Evolutionary conservation across 92 coral and sea anemone species (phyloP).

Genomic region (Epizoanthus illoricatus): DNA sequence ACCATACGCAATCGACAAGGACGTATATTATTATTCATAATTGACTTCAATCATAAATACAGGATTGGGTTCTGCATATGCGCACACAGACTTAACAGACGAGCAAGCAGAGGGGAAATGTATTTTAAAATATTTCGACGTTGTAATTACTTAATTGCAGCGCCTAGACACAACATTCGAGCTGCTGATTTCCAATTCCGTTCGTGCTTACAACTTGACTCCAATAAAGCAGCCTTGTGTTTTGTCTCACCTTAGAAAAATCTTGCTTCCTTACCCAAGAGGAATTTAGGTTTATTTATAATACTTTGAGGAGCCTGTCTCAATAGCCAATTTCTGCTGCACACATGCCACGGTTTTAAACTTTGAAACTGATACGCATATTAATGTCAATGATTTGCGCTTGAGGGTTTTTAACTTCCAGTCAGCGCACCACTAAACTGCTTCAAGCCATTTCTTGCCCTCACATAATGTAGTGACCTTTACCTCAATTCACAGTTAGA

Average conservation of each 20-base stretch:
- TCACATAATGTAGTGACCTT: conserved; percentile 1
- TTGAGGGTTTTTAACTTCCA: conserved; percentile 10
- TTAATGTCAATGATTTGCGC: neutral
- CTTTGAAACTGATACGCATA: conserved; percentile 11
- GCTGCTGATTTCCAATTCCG: conserved; percentile 26
- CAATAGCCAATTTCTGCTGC: neutral
- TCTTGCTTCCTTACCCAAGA: neutral
- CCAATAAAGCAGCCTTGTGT: neutral
- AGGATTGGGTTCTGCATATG: too few relatives aligned
- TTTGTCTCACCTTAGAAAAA: neutral
- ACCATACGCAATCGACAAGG: too few relatives aligned
- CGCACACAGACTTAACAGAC: neutral
- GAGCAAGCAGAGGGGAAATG: neutral
- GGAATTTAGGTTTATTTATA: neutral
- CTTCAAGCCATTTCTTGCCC: neutral
- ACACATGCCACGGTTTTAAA: neutral
- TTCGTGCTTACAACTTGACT: neutral
- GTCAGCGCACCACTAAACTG: conserved; percentile 17
- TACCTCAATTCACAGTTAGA: conserved; percentile 16
- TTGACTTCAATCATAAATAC: too few relatives aligned
- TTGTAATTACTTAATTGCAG: neutral
- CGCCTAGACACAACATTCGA: conserved; percentile 21
- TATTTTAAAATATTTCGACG: neutral
- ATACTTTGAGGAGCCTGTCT: neutral
- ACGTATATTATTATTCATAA: too few relatives aligned